Conservation (phyloP, 2,888 invertebrate genomes). For the Callyntrura guangdongensis region DNA sequence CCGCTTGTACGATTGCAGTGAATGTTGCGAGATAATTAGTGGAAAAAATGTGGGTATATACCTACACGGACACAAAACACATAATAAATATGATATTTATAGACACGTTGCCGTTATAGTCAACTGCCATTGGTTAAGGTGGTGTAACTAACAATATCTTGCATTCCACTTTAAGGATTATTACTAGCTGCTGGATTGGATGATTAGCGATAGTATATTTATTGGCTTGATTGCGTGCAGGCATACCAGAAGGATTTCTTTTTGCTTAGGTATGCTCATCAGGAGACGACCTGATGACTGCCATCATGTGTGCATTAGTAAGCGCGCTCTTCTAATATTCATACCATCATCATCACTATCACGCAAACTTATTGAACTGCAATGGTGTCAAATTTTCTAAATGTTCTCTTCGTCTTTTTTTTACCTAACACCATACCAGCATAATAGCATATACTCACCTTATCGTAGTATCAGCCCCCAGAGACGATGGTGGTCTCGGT, state of each 20-base stretch:
- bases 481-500: too few species aligned
- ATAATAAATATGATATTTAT: too few species aligned
- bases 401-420: neutral
- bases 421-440: neutral
- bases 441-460: neutral
- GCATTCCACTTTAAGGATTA: neutral
- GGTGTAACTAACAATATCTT: neutral
- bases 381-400: constrained; percentile 39
- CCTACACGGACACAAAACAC: neutral
- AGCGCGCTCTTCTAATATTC: neutral
- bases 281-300: neutral
- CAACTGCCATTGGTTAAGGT: neutral
- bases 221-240: constrained; percentile 25
- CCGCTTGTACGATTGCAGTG: neutral
- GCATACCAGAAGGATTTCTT: neutral
- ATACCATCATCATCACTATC: too few species aligned
- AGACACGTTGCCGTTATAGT: too few species aligned
- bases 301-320: neutral
- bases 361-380: neutral
- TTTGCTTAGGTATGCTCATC: neutral
- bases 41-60: neutral
- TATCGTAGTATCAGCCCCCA: neutral
- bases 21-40: neutral
- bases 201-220: neutral
- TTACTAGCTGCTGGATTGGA: constrained; percentile 15